phyloP scores from a whole-genome alignment of 2,797 vertebrate species.

The Sebastes ruberrimus region DNA sequence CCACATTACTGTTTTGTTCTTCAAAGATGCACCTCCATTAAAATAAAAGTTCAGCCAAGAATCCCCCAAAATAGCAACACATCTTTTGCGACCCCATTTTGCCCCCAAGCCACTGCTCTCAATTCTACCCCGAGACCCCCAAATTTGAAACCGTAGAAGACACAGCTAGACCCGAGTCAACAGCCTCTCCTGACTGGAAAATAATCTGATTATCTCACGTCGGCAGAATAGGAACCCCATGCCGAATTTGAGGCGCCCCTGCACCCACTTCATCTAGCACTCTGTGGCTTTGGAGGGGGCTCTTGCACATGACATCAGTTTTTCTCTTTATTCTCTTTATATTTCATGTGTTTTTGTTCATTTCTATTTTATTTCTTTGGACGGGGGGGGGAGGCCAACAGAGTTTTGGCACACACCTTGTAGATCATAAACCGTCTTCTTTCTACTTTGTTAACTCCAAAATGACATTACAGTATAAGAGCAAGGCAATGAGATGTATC shows the following conservation, averaged over 20 bases:
- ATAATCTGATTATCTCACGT: conserved; percentile 13
- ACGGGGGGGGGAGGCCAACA: neutral
- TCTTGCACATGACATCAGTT: conserved; percentile 79
- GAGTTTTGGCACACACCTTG: conserved; percentile 71
- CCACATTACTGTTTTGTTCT: conserved; percentile 46
- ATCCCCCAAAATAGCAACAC: conserved; percentile 12
- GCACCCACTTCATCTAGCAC: conserved; percentile 53
- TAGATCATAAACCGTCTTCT: conserved; percentile 82
- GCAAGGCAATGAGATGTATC: conserved; percentile 78
- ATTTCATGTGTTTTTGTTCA: conserved; percentile 66
- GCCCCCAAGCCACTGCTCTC: conserved; percentile 18
- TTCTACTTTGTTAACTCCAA: conserved; percentile 84
- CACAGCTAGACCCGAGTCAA: neutral
- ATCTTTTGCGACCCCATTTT: conserved; percentile 9
- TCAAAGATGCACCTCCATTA: conserved; percentile 40
- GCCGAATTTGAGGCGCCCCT: conserved; percentile 25
- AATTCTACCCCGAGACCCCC: conserved; percentile 25
- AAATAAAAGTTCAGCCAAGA: conserved; percentile 38
- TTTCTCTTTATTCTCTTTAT: conserved; percentile 54
- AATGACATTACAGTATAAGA: conserved; percentile 77
- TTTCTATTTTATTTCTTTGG: conserved; percentile 64
- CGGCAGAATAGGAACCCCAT: conserved; percentile 25
- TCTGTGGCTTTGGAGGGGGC: conserved; percentile 53
- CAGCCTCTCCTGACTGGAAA: conserved; percentile 49
- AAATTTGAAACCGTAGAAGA: conserved; percentile 28